These are phyloP conservation scores for Zaprionus kolodkinae DNA, from an alignment of 1,140 invertebrate species.

Conservation along the genomic window DNA sequence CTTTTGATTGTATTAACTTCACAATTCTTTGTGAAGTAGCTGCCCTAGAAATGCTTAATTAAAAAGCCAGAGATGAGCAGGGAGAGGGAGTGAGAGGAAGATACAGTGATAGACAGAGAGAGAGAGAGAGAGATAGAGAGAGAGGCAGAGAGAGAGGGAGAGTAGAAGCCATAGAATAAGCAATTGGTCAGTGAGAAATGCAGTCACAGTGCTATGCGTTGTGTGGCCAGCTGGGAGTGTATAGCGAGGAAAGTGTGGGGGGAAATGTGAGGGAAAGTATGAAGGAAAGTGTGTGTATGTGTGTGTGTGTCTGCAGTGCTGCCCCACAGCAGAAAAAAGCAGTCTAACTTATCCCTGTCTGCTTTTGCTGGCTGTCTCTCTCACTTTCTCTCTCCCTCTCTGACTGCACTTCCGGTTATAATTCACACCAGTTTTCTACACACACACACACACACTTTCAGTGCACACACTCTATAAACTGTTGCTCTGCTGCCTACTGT, in stretches of 20 bases:
- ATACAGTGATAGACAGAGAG: neutral
- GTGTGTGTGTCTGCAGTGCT: neutral
- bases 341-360: neutral
- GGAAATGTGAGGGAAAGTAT: no score
- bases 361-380: neutral
- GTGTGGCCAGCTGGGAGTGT: neutral
- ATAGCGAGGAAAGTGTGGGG: neutral
- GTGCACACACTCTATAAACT: conserved; percentile 5
- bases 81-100: neutral
- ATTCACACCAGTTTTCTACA: neutral
- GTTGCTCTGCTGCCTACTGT: neutral
- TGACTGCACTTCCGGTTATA: neutral
- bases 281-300: neutral
- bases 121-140: no score
- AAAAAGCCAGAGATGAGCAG: neutral
- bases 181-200: neutral
- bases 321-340: neutral
- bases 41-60: conserved; percentile 18
- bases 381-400: neutral
- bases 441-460: neutral
- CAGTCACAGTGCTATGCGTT: neutral
- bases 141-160: neutral
- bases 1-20: neutral
- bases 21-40: neutral
- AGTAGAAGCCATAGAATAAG: conserved; percentile 17